Base-by-base conservation (phyloP, 1,140 invertebrate species). In the Heliconius eleuchia region DNA sequence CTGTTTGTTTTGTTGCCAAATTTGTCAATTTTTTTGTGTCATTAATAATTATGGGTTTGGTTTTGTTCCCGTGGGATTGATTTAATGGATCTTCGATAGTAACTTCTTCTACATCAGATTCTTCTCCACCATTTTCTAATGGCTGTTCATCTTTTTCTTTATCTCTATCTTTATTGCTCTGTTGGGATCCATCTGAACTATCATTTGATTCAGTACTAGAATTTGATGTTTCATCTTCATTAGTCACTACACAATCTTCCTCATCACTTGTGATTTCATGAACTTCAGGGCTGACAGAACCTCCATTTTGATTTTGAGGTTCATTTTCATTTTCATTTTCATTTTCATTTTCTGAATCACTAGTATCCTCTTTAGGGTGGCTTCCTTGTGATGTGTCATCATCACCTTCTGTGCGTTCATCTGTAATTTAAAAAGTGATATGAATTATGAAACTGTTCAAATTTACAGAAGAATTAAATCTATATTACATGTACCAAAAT, bases 1-100 rank as follows among this genome's bases (percentile, higher is more conserved):
- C 88, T 42, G 84, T 77, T 79, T 90, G 89, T 88, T 92, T 91
- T 46, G 85, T 73, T 50, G 91, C 85, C 46, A 90, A 77, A 13
- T 92, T 88, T 57, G 96, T 85, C 57, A 91, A 86, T 50, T 82
- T 85, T 85, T 89, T 94, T 46, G 91, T 89, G 70, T 94, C 97
- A 89, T 96, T 97, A 0, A 97, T 96, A 71, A 97, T 96, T 80
- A 97, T 97, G 16, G 97, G 96, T 82, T 93, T 94, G 50, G 84
- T 92, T 83, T 94, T 93, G 52, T 66, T 66, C 60, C 77, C 94
- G 92, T 85, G 92, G 78, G 42, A 87, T 91, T 89, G 94, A 89
- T 88, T 95, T 87, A 97, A 84, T n/a, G 97, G 97, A 95, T 97
- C 96, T 81, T 96, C 96, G 9, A 96, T 95, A 34, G 96, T 93